A percentile compares a stretch with the other conserved stretches of the same genome.
These are phyloP conservation scores for Alfaro cultratus DNA, from an alignment of 2,797 vertebrate genomes.

Conservation along the genomic window DNA sequence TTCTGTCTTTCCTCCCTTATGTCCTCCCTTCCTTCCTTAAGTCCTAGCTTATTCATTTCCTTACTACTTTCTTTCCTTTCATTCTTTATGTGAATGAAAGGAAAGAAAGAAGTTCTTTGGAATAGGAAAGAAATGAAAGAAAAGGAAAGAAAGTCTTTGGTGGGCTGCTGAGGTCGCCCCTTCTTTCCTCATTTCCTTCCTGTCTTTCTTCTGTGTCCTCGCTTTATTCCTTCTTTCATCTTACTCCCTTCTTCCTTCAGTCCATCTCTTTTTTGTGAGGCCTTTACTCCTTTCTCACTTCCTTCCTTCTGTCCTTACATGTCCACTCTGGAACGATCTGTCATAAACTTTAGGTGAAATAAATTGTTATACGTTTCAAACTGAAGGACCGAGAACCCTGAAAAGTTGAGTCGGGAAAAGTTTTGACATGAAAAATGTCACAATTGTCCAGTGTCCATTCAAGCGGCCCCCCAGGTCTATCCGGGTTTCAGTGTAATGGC, in stretches of 20 bases:
- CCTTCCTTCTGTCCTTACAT: neutral
- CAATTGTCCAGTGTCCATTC: neutral
- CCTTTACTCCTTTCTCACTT: neutral
- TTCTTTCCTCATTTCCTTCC: too few relatives aligned
- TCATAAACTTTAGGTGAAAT: neutral
- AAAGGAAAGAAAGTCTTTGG: too few relatives aligned
- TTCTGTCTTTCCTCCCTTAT: neutral
- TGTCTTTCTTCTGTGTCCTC: too few relatives aligned
- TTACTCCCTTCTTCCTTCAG: too few relatives aligned
- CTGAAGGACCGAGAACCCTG: neutral
- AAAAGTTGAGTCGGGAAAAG: too few relatives aligned
- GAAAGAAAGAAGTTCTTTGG: too few relatives aligned
- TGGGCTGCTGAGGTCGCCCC: too few relatives aligned
- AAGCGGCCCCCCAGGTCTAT: neutral
- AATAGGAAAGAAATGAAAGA: too few relatives aligned
- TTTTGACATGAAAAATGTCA: neutral
- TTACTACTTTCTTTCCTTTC: neutral
- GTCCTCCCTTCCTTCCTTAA: too few relatives aligned
- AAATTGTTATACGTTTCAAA: neutral
- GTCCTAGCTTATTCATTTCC: too few relatives aligned
- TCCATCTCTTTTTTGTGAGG: too few relatives aligned
- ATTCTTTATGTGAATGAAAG: neutral
- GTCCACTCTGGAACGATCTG: neutral
- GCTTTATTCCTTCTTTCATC: too few relatives aligned
- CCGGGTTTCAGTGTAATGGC: neutral